Evolutionary conservation across 2,888 invertebrate genomes (phyloP).

Genomic region (Panopea generosa): DNA sequence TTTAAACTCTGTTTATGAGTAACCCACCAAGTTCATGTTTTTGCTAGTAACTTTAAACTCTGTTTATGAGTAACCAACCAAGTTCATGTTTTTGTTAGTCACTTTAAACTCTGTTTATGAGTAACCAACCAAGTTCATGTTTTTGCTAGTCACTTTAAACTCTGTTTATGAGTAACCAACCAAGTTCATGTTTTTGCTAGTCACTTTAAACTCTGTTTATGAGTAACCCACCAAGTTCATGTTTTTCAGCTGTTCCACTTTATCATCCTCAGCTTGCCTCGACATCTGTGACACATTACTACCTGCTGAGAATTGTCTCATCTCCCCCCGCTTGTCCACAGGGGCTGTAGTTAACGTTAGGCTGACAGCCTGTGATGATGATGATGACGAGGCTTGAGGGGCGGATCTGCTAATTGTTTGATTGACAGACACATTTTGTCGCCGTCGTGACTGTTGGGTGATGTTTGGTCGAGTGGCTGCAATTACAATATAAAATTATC

Average conservation of each 20-base stretch:
- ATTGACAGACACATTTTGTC: constrained; percentile 25
- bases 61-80: too few relatives aligned
- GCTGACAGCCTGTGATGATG: constrained; percentile 54
- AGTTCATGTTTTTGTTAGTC: too few relatives aligned
- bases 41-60: too few relatives aligned
- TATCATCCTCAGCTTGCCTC: constrained; percentile 66
- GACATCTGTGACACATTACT: constrained; percentile 50
- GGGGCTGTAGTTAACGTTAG: constrained; percentile 63
- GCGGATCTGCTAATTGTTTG: constrained; percentile 56
- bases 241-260: constrained; percentile 74
- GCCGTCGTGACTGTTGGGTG: constrained; percentile 38
- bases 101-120: too few relatives aligned
- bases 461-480: constrained; percentile 53
- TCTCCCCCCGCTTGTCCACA: constrained; percentile 34
- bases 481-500: too few relatives aligned
- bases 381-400: constrained; percentile 50
- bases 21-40: too few relatives aligned
- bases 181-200: too few relatives aligned
- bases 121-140: too few relatives aligned
- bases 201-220: too few relatives aligned
- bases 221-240: constrained; percentile 71
- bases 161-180: too few relatives aligned
- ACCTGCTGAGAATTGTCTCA: constrained; percentile 69
- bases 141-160: too few relatives aligned
- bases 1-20: too few relatives aligned